These are phyloP conservation scores for Chelonus formosanus DNA, from an alignment of 2,888 invertebrate species.

Conservation along the genomic window DNA sequence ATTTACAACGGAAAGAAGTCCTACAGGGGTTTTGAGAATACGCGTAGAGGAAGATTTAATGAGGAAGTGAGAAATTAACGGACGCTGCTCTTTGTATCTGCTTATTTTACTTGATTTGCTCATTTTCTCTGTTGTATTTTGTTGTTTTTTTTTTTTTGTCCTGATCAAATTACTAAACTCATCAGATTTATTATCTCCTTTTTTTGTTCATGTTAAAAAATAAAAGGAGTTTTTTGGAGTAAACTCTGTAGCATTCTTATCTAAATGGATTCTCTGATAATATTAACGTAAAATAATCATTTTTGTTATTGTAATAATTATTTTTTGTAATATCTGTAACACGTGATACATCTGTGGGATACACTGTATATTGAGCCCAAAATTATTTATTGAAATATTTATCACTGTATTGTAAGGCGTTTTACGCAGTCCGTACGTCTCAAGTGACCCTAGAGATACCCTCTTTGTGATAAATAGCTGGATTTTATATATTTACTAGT, in stretches of 20 bases:
- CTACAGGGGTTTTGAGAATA: conserved; percentile 11
- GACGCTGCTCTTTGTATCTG: conserved; percentile 2
- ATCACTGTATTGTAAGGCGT: background rate
- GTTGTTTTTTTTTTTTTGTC: background rate
- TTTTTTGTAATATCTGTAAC: background rate
- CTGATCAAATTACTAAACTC: too few relatives aligned
- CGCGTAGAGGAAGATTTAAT: conserved; percentile 34
- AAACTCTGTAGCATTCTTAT: background rate
- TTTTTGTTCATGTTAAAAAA: too few relatives aligned
- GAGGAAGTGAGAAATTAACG: conserved; percentile 39
- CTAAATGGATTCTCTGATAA: background rate
- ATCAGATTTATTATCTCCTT: too few relatives aligned
- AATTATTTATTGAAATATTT: conserved; percentile 27
- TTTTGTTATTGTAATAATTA: background rate
- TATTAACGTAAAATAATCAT: background rate
- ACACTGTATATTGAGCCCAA: background rate
- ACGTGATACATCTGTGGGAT: background rate
- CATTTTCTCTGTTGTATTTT: too few relatives aligned
- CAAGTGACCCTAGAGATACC: too few relatives aligned
- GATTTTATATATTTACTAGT: too few relatives aligned
- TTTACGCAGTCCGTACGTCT: too few relatives aligned
- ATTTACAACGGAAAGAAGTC: conserved; percentile 4
- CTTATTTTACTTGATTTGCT: conserved; percentile 2
- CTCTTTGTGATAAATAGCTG: too few relatives aligned
- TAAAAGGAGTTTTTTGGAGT: too few relatives aligned